phyloP scores from a whole-genome alignment of 2,888 invertebrate genomes.

The Morpho achilles region DNA sequence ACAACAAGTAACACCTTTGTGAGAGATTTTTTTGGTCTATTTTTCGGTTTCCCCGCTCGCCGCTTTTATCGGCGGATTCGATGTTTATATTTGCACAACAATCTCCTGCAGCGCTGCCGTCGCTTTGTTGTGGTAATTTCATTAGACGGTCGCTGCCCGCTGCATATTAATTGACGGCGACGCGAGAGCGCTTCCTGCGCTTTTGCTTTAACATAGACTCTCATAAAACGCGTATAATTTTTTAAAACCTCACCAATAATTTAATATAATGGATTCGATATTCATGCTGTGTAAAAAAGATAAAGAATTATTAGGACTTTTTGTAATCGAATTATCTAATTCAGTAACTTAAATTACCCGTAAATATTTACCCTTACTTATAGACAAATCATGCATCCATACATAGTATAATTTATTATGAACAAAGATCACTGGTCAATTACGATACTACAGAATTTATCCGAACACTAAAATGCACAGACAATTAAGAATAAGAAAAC shows the following conservation, averaged over 20 bases:
- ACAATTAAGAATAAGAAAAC: too few species aligned
- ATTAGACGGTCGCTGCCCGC: conserved; percentile 59
- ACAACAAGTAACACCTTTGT: conserved; percentile 23
- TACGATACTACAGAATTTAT: too few species aligned
- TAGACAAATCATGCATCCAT: not conserved
- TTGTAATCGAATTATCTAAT: not conserved
- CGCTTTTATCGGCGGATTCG: conserved; percentile 58
- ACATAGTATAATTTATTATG: too few species aligned
- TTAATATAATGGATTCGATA: not conserved
- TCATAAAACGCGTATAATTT: conserved; percentile 25
- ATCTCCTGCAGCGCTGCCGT: conserved; percentile 47
- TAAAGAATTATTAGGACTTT: not conserved
- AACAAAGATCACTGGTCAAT: too few species aligned
- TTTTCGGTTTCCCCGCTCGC: conserved; percentile 26
- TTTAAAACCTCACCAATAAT: conserved; percentile 10
- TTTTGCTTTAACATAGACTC: conserved; percentile 37
- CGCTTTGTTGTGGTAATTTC: conserved; percentile 75
- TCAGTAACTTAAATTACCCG: not conserved
- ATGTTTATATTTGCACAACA: conserved; percentile 72
- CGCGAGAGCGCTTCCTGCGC: conserved; percentile 39
- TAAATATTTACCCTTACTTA: not conserved
- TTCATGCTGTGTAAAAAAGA: not conserved
- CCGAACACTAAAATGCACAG: too few species aligned
- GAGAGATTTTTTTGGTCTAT: conserved; percentile 23
- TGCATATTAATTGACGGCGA: conserved; percentile 62